Conservation (phyloP, 2,797 vertebrate species). For the Lophotriccus pileatus region DNA sequence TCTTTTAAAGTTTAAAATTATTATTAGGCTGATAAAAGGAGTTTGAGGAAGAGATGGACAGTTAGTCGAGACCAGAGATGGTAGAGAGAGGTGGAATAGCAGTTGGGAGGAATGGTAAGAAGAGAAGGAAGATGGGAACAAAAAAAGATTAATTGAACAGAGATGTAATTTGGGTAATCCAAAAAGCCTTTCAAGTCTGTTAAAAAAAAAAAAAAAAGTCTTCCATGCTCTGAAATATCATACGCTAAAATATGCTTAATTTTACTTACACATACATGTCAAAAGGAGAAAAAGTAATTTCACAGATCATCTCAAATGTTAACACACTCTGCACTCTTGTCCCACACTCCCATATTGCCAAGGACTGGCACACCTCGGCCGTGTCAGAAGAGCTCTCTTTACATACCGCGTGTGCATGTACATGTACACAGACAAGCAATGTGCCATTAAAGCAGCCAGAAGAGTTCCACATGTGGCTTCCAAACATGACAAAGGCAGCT, state of each 20-base stretch:
- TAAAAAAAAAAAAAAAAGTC: background rate
- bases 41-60: background rate
- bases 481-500: conserved; percentile 1
- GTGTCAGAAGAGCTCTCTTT: background rate
- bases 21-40: background rate
- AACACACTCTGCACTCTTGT: background rate
- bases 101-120: background rate
- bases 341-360: rapidly evolving
- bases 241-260: background rate
- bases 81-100: background rate
- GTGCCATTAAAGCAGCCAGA: background rate
- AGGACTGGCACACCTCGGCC: background rate
- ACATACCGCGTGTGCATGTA: rapidly evolving
- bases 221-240: background rate
- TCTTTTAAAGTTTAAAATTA: background rate
- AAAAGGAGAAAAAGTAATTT: background rate
- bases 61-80: background rate
- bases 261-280: background rate
- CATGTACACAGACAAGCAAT: background rate
- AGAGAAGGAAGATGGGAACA: background rate
- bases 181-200: background rate
- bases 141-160: background rate
- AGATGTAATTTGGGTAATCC: background rate
- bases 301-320: background rate
- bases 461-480: background rate